These are phyloP conservation scores for Corythaixoides concolor DNA, from an alignment of 2,113 vertebrate species.

Conservation along the genomic window DNA sequence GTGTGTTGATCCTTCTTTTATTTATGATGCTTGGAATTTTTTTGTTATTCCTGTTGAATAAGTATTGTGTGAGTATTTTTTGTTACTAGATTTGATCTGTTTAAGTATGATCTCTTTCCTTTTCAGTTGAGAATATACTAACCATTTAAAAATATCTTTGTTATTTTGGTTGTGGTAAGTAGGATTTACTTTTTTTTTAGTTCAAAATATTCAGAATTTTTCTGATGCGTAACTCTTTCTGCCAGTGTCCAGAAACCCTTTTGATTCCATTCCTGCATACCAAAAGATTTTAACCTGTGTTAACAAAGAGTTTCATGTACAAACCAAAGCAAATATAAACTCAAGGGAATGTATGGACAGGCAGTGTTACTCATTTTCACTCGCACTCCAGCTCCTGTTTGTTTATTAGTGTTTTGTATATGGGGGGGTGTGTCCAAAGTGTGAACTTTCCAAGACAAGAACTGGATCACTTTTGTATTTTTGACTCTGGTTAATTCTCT, in stretches of 20 bases:
- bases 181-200: background rate
- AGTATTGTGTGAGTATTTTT: background rate
- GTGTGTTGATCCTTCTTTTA: background rate
- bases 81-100: background rate
- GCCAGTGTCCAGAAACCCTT: background rate
- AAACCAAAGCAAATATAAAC: background rate
- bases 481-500: background rate
- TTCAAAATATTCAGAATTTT: background rate
- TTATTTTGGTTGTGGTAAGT: background rate
- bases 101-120: background rate
- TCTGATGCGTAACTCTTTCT: background rate
- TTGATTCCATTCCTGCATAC: background rate
- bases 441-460: background rate
- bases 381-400: background rate
- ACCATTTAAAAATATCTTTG: background rate
- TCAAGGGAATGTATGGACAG: background rate
- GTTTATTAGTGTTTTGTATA: background rate
- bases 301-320: background rate
- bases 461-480: background rate
- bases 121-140: background rate
- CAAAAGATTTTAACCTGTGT: background rate
- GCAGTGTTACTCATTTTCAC: background rate
- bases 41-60: background rate
- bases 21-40: background rate
- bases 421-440: background rate